A percentile compares a stretch with the other conserved stretches of the same genome.
Conservation (phyloP, 2,888 invertebrate species). For the Apotomis turbidana region DNA sequence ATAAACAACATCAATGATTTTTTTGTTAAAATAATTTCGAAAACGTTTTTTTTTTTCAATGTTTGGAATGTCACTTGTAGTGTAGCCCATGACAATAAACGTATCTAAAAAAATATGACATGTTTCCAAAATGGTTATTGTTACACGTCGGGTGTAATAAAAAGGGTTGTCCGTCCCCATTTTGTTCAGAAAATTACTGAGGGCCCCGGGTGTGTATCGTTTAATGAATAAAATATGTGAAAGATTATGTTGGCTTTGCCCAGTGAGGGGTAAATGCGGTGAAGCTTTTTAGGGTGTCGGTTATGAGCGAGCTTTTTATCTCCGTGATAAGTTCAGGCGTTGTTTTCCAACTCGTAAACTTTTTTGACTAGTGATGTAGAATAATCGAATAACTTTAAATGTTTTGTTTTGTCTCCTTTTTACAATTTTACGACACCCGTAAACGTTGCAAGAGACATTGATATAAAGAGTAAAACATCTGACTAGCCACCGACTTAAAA, state of each 20-base stretch:
- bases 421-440: slow-evolving; percentile 13
- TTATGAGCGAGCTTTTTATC: slow-evolving; percentile 39
- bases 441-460: slow-evolving; percentile 14
- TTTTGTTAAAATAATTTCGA: too few species aligned
- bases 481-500: neutral
- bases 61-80: neutral
- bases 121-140: slow-evolving; percentile 17
- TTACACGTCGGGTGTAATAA: slow-evolving; percentile 48
- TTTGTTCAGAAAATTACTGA: slow-evolving; percentile 58
- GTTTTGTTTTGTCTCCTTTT: slow-evolving; percentile 3
- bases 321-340: slow-evolving; percentile 11
- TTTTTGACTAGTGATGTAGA: slow-evolving; percentile 8
- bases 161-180: slow-evolving; percentile 61
- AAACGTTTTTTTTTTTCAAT: neutral
- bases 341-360: slow-evolving; percentile 6
- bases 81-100: neutral
- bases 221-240: slow-evolving; percentile 75
- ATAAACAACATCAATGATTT: too few species aligned
- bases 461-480: slow-evolving; percentile 3
- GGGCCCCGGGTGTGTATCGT: slow-evolving; percentile 60
- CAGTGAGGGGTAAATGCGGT: slow-evolving; percentile 67
- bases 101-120: slow-evolving; percentile 8
- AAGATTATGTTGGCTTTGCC: slow-evolving; percentile 57
- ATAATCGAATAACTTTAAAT: slow-evolving; percentile 10
- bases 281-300: slow-evolving; percentile 40